These are phyloP conservation scores for Salvelinus namaycush DNA, from an alignment of 2,113 vertebrate genomes.

Conservation along the genomic window DNA sequence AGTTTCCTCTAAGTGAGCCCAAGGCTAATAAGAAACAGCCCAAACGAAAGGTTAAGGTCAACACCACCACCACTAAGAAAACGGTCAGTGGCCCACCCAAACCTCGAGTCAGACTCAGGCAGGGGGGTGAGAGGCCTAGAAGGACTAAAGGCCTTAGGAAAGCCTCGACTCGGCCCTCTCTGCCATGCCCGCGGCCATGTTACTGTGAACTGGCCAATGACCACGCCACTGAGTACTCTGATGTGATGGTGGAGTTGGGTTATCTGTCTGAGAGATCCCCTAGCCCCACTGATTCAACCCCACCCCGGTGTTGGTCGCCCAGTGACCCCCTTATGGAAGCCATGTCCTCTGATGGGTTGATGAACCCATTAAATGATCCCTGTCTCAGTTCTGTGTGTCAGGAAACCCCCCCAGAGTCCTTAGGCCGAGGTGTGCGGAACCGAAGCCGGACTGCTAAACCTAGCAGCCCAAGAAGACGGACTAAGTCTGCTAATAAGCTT, in stretches of 20 bases:
- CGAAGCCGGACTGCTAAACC: conserved; percentile 72
- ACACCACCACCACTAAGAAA: conserved; percentile 78
- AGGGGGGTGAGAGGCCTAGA: conserved; percentile 49
- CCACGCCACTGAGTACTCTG: conserved; percentile 83
- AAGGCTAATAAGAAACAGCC: conserved; percentile 86
- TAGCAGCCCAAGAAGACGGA: conserved; percentile 70
- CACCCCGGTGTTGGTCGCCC: conserved; percentile 97
- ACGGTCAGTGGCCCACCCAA: conserved; percentile 74
- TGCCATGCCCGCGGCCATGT: conserved; percentile 83
- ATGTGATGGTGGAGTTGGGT: conserved; percentile 95
- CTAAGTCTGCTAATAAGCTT: conserved; percentile 85
- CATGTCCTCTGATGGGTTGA: conserved; percentile 74
- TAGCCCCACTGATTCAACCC: conserved; percentile 87
- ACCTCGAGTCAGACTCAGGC: conserved; percentile 63
- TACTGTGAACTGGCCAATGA: conserved; percentile 89
- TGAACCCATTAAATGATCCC: conserved; percentile 79
- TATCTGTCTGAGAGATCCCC: conserved; percentile 93
- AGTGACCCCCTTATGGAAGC: conserved; percentile 86
- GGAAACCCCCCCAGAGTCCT: conserved; percentile 56
- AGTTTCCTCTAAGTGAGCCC: conserved; percentile 84
- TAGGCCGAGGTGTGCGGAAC: conserved; percentile 66
- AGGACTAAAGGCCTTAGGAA: conserved; percentile 74
- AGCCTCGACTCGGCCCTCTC: conserved; percentile 61
- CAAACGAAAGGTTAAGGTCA: conserved; percentile 88
- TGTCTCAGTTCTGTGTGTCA: conserved; percentile 68